These are phyloP conservation scores for Antidorcas marsupialis DNA, from an alignment of 2,113 vertebrate genomes.

Conservation along the genomic window DNA sequence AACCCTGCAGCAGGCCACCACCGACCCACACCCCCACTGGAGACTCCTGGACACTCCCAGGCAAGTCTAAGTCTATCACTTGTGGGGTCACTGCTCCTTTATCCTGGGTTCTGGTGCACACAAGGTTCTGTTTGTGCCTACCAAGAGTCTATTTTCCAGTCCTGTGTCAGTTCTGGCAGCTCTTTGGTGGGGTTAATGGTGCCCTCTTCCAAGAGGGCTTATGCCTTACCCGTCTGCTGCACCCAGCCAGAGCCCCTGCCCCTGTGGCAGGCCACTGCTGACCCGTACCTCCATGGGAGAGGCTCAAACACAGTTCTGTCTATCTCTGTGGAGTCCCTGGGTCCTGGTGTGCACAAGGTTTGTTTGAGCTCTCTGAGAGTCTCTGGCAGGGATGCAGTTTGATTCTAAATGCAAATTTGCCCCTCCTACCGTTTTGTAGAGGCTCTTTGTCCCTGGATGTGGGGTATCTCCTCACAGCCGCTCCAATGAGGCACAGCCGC, in stretches of 20 bases:
- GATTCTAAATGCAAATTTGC: not conserved
- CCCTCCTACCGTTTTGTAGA: accelerated
- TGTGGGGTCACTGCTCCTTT: not conserved
- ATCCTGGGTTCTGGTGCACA: not conserved
- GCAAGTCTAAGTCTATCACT: not conserved
- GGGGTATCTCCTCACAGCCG: not conserved
- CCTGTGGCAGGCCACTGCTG: not conserved
- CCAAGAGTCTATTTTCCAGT: not conserved
- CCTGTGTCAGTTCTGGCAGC: not conserved
- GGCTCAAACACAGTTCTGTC: not conserved
- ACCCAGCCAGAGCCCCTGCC: not conserved
- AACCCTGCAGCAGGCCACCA: not conserved
- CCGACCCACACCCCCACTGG: accelerated
- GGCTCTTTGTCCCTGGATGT: not conserved
- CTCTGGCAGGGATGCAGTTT: not conserved
- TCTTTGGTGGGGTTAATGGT: not conserved
- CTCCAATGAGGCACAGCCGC: accelerated
- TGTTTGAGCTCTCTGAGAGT: not conserved
- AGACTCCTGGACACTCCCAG: not conserved
- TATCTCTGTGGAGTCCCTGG: not conserved
- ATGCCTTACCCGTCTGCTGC: accelerated
- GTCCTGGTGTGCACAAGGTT: not conserved
- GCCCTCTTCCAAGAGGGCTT: not conserved
- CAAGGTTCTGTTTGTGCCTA: not conserved
- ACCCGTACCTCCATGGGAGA: accelerated